A percentile compares a stretch with the other conserved stretches of the same genome.
phyloP scores from a whole-genome alignment of 2,797 vertebrate genomes.

The Falco rusticolus region DNA sequence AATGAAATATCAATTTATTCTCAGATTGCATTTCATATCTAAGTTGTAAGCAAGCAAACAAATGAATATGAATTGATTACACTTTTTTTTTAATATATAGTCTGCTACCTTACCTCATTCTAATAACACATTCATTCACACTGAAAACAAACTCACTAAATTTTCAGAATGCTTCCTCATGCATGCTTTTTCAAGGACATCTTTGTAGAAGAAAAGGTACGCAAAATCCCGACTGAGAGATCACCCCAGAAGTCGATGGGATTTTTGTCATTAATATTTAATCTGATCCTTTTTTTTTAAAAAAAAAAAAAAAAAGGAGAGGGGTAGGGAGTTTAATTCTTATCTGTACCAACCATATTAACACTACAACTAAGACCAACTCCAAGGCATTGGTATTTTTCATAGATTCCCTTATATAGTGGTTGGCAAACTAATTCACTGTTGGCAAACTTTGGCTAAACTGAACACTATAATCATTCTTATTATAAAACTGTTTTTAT shows the following conservation, averaged over 20 bases:
- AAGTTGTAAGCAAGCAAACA: conserved; percentile 27
- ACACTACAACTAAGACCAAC: not conserved
- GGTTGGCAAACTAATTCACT: not conserved
- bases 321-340: not conserved
- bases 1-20: conserved; percentile 15
- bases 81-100: not conserved
- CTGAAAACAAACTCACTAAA: not conserved
- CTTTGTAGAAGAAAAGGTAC: not conserved
- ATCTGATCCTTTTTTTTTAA: not conserved
- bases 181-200: not conserved
- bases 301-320: not conserved
- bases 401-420: not conserved
- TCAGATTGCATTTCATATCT: not conserved
- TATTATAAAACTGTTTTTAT: not conserved
- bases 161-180: not conserved
- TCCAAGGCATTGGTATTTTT: not conserved
- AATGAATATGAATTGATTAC: not conserved
- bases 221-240: not conserved
- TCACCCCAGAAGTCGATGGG: not conserved
- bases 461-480: not conserved
- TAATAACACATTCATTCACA: not conserved
- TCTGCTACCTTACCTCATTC: not conserved
- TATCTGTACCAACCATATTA: not conserved
- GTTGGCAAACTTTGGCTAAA: not conserved
- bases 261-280: not conserved